phyloP scores from a whole-genome alignment of 2,888 invertebrate genomes.

The Perizoma affinitatum region DNA sequence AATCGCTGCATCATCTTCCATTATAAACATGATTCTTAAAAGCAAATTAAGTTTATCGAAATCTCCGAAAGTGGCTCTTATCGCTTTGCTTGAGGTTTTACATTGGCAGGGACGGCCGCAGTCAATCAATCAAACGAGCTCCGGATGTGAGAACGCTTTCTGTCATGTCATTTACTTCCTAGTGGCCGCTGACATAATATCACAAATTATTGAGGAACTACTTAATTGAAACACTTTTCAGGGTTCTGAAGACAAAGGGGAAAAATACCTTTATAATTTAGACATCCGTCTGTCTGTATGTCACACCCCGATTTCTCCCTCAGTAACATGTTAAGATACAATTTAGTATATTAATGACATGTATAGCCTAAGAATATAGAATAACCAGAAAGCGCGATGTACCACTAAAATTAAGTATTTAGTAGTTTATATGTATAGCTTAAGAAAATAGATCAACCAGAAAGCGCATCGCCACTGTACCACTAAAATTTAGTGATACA shows the following conservation, averaged over 20 bases:
- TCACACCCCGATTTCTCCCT: no score
- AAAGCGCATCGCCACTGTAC: no score
- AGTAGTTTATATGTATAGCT: no score
- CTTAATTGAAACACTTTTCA: constrained; percentile 12
- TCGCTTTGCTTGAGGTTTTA: not conserved
- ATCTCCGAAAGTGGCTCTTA: constrained; percentile 1
- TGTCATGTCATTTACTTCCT: constrained; percentile 21
- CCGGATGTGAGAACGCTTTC: constrained; percentile 18
- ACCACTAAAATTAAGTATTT: no score
- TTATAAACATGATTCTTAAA: constrained; percentile 17
- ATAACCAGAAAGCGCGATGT: no score
- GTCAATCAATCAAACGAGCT: constrained; percentile 21
- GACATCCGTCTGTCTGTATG: no score
- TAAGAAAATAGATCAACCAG: no score
- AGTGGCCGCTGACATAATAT: constrained; percentile 18
- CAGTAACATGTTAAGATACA: no score
- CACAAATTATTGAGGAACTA: constrained; percentile 13
- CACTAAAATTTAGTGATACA: no score
- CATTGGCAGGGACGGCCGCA: not conserved
- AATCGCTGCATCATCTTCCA: constrained; percentile 16
- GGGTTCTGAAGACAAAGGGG: not conserved
- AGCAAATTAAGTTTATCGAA: constrained; percentile 8
- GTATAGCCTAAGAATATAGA: no score
- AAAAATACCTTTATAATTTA: no score
- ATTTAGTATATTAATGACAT: no score